Base-by-base conservation (phyloP, 2,888 invertebrate species). In the Scotopteryx bipunctaria region DNA sequence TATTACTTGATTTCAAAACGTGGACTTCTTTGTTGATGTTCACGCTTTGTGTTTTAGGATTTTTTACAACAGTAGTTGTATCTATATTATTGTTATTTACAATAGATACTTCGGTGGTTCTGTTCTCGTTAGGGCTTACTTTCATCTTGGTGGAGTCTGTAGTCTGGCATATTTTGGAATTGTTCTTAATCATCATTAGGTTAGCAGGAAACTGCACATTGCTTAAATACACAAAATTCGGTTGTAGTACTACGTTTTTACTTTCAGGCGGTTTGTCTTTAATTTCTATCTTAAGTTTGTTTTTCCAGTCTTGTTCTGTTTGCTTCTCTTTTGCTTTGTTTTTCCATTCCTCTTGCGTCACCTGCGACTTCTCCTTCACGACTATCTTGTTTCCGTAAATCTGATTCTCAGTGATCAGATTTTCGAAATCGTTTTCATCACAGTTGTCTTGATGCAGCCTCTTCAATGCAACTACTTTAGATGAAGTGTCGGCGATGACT, bases 341-440 rank as follows among this genome's bases (percentile, higher is more conserved):
- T 13, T 46, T 52, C 37, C 42, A 42, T 6, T 89, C 86, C 66
- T 88, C 87, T 45, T 70, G 72, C 6, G 78, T 84, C 17, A 82
- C 80, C 70, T 86, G 86, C 46, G 82, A 81, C 66, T 91, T 91
- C 83, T 91, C 90, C 84, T 91, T 91, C 78, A 91, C 89, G 78
- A 91, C 90, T 78, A 91, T 91, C 77, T 91, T 91, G 62, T 91
- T 90, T 60, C 91, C 91, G 66, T 91, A 91, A 55, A 91, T 91
- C 78, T 91, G 91, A 74, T 91, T 91, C 71, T 91, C 91, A 16
- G 91, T 91, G 33, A 91, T 91, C 62, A 91, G 78, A 73, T 91
- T 91, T 65, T 91, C 91, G 66, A 91, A 91, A 69, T 91, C 91
- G 52, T 91, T 88, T 67, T 91, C 90, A 62, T 91, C 91, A 59